A percentile compares a stretch with the other conserved stretches of the same genome.
Conservation (phyloP, 2,797 vertebrate species). For the Syngnathus acus region DNA sequence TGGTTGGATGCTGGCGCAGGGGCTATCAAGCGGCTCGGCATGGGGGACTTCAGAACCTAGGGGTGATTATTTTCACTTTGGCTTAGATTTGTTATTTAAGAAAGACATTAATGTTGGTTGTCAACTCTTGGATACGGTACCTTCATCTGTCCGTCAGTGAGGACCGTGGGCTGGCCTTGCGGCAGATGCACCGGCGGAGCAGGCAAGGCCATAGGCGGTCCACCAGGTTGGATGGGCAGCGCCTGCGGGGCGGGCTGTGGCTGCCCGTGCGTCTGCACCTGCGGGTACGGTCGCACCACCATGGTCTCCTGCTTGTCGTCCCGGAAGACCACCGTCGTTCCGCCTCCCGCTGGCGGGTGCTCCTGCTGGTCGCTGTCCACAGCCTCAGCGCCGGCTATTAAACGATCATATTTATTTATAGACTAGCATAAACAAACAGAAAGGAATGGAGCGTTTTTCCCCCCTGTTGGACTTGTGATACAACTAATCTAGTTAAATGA, state of each 20-base stretch:
- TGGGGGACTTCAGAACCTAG: slow-evolving; percentile 84
- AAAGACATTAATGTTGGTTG: too few species aligned
- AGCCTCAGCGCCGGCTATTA: slow-evolving; percentile 46
- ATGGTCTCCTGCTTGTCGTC: slow-evolving; percentile 97
- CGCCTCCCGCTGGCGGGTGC: slow-evolving; percentile 61
- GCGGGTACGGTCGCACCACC: slow-evolving; percentile 92
- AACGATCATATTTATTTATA: not conserved
- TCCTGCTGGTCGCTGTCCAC: slow-evolving; percentile 75
- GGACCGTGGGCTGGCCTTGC: slow-evolving; percentile 80
- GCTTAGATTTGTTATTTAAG: too few species aligned
- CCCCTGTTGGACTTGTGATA: too few species aligned
- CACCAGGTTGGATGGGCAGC: slow-evolving; percentile 79
- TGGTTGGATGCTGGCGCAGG: slow-evolving; percentile 88
- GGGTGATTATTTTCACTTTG: too few species aligned
- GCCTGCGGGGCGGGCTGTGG: slow-evolving; percentile 75
- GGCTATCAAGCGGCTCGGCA: slow-evolving; percentile 94
- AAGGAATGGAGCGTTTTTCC: too few species aligned
- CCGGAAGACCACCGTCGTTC: slow-evolving; percentile 71
- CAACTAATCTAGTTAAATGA: too few species aligned
- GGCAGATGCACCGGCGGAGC: slow-evolving; percentile 82
- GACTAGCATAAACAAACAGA: too few species aligned
- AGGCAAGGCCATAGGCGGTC: slow-evolving; percentile 79
- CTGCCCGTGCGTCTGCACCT: slow-evolving; percentile 76
- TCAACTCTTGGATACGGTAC: not conserved
- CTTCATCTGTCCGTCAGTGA: slow-evolving; percentile 90